Evolutionary conservation across 2,888 invertebrate species (phyloP), one percentile per base, ranked within the genome.

Genomic region (Ochlodes sylvanus): DNA sequence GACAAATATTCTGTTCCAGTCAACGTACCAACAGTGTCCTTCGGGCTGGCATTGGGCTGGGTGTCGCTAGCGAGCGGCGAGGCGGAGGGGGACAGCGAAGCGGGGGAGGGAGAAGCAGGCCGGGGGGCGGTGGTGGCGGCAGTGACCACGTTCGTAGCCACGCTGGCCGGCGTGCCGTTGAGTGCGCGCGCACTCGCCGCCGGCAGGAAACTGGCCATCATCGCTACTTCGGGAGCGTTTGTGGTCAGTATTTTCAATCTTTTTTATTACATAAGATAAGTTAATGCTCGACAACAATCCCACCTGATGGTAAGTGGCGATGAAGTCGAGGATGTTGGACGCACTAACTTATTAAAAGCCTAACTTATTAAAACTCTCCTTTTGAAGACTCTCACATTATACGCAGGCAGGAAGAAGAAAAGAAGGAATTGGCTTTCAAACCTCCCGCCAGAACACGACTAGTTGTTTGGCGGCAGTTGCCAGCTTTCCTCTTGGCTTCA

Each of bases 1-100:
- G 27, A 27, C 2, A 27, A 27, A 27, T 27, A 27, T 63, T 42
- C n/a, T 42, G n/a, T 56, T 56, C 0, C 81, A 89, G 89, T 88
- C 69, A 88, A 89, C 74, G 78, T 89, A 42, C 89, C 89, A 4
- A 81, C 85, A 7, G 70, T 87, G 41, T 89, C 89, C 42, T 87
- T 88, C 67, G 89, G 89, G 0, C 76, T 89, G 75, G 85, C 87
- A 14, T 76, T 88, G 76, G 89, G 89, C 54, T 89, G 89, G 89
- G 86, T 89, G 70, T 88, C 89, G 9, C 78, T 89, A 69, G 84
- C 81, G 54, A 87, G 84, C 70, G 89, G 87, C 1, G 86, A 76
- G 75, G 68, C 71, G 17, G 72, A 42, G 9, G 65, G n/a, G 55
- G 71, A 7, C 27, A 72, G 17, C 64, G 68, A 44, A 6, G 55